Evolutionary conservation across 2,888 invertebrate species (phyloP), one percentile per base, ranked within the genome.

Genomic region (Furcula furcula): DNA sequence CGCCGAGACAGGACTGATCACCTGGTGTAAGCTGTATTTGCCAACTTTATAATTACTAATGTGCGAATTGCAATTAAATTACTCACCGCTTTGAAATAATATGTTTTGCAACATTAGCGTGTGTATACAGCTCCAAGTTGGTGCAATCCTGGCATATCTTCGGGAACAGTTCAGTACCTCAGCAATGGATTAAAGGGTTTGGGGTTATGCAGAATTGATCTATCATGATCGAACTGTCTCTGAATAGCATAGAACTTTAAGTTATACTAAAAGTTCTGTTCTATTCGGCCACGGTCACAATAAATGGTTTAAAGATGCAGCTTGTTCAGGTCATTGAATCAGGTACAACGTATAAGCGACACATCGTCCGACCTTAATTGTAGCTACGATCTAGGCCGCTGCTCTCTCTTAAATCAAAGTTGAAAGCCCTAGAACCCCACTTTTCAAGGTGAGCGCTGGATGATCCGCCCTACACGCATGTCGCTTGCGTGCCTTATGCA

Each of bases 341-440:
- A 61, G 60, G 64, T 64, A 58, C 66, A 61, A 57, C 38, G 56
- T 47, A 61, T 46, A 56, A 48, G 44, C 62, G 68, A 68, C 71
- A 70, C 70, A 75, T 75, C 64, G 76, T 73, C 67, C 81, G 86
- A 77, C 86, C 87, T 74, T 87, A 87, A 88, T 87, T 79, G 72
- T 70, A 51, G 49, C 42, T 50, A 65, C 70, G 64, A 83, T 80
- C 80, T 80, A 69, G 80, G 86, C 57, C 79, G 59, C 75, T 84
- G 77, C 84, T 87, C 86, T 87, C 86, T 86, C 86, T 87, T 76
- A 86, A 87, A 83, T 82, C 84, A 87, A 88, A 74, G 85, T 83
- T 57, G 64, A 65, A 59, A 77, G 86, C 83, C 87, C 87, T 85
- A 83, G 76, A 88, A 72, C 78, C 80, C 85, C 63, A 86, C 85